Percentiles rank a stretch among this genome's conserved stretches.
Conservation (phyloP, 2,113 vertebrate species). For the Engystomops pustulosus region DNA sequence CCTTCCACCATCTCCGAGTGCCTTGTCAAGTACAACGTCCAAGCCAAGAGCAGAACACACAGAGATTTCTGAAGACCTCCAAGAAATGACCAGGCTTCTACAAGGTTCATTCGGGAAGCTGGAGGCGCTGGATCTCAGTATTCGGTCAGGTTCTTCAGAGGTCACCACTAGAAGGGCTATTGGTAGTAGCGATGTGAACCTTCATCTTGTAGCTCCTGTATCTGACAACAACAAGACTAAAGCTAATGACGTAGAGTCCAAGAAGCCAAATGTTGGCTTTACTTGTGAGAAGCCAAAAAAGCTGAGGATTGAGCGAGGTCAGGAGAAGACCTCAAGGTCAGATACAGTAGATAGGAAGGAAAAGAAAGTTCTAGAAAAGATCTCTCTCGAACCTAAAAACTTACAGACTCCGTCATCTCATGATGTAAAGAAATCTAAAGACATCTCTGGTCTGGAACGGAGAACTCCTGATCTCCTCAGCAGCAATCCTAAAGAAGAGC, state of each 20-base stretch:
- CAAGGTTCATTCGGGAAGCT: slow-evolving; percentile 61
- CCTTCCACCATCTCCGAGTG: slow-evolving; percentile 45
- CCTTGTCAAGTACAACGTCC: slow-evolving; percentile 30
- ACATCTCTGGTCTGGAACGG: neutral
- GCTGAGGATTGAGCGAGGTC: neutral
- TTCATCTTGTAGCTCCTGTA: neutral
- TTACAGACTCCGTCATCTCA: neutral
- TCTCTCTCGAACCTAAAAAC: neutral
- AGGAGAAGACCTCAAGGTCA: neutral
- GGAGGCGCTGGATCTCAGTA: neutral
- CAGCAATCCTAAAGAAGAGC: neutral
- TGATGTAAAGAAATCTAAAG: neutral
- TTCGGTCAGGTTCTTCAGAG: neutral
- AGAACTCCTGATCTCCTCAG: neutral
- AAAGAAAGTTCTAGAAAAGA: neutral
- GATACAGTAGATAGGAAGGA: neutral
- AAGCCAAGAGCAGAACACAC: neutral
- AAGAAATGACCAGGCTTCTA: slow-evolving; percentile 52
- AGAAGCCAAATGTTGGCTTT: neutral
- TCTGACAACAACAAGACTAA: neutral
- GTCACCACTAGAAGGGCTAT: slow-evolving; percentile 13
- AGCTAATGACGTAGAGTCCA: neutral
- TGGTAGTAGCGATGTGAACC: neutral
- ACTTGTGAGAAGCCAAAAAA: neutral
- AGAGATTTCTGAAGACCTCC: neutral